Conservation (phyloP, 2,113 vertebrate genomes). For the Scomber japonicus region DNA sequence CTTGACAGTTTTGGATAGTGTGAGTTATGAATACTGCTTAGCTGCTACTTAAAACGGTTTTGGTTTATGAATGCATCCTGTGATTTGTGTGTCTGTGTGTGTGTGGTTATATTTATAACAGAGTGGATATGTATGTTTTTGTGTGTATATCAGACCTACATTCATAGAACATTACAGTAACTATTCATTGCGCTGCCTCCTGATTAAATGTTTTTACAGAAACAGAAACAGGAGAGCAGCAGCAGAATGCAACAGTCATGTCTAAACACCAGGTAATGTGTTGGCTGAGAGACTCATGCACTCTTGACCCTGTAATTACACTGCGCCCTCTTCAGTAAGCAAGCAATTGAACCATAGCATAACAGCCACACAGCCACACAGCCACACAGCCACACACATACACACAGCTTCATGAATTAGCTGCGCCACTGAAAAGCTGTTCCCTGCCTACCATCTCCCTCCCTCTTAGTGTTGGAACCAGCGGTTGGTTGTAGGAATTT, state of each 20-base stretch:
- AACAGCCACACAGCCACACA: not conserved
- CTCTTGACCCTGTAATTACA: slow-evolving; percentile 31
- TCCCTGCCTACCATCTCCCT: not conserved
- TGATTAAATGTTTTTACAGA: slow-evolving; percentile 3
- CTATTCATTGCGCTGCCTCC: not conserved
- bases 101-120: not conserved
- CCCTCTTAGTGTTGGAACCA: slow-evolving; percentile 21
- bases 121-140: too few relatives aligned
- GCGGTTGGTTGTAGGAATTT: slow-evolving; percentile 30
- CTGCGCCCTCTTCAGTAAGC: slow-evolving; percentile 12
- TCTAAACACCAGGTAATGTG: not conserved
- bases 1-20: too few relatives aligned
- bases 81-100: too few relatives aligned
- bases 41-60: too few relatives aligned
- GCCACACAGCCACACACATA: not conserved
- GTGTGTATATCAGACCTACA: too few relatives aligned
- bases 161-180: too few relatives aligned
- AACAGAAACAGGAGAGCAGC: not conserved
- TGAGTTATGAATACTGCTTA: too few relatives aligned
- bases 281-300: slow-evolving; percentile 12
- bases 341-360: slow-evolving; percentile 15
- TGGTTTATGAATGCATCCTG: too few relatives aligned
- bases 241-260: not conserved
- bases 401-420: slow-evolving; percentile 25
- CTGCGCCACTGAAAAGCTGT: slow-evolving; percentile 9